Percentiles rank a stretch among this genome's conserved stretches.
Conservation (phyloP, 2,113 vertebrate genomes). For the Rhabdornis inornatus region DNA sequence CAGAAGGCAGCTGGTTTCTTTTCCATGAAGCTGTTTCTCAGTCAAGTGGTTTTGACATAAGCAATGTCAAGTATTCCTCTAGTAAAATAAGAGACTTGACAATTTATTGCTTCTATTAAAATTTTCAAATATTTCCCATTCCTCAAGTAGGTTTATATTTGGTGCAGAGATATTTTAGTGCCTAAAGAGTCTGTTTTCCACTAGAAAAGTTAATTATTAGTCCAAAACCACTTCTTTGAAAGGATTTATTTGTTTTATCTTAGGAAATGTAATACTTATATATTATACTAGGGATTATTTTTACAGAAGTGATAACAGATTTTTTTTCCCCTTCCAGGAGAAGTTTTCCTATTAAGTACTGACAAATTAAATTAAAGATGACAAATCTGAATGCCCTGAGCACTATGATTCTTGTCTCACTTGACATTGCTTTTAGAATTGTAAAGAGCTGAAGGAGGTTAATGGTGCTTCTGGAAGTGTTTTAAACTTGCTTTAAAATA, state of each 20-base stretch:
- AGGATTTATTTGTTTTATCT: not conserved
- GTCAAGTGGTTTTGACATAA: not conserved
- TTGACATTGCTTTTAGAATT: not conserved
- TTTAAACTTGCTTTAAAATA: not conserved
- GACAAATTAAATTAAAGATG: not conserved
- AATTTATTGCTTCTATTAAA: not conserved
- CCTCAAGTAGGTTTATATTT: not conserved
- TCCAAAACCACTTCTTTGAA: not conserved
- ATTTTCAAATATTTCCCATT: constrained; percentile 11
- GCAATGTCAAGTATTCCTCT: constrained; percentile 16
- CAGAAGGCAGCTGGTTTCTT: not conserved
- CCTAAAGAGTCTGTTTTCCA: not conserved
- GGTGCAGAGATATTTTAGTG: not conserved
- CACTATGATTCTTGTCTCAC: not conserved
- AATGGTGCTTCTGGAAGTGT: not conserved
- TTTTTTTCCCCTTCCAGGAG: not conserved
- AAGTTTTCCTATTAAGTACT: not conserved
- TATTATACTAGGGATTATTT: not conserved
- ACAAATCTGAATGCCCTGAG: not conserved
- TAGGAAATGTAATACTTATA: not conserved
- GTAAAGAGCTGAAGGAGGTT: not conserved
- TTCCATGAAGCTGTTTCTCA: not conserved
- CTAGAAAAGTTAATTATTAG: not conserved
- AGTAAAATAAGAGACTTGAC: constrained; percentile 7
- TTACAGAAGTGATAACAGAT: not conserved